Evolutionary conservation across 2,113 vertebrate genomes (phyloP).

Genomic region (Hiodon alosoides): DNA sequence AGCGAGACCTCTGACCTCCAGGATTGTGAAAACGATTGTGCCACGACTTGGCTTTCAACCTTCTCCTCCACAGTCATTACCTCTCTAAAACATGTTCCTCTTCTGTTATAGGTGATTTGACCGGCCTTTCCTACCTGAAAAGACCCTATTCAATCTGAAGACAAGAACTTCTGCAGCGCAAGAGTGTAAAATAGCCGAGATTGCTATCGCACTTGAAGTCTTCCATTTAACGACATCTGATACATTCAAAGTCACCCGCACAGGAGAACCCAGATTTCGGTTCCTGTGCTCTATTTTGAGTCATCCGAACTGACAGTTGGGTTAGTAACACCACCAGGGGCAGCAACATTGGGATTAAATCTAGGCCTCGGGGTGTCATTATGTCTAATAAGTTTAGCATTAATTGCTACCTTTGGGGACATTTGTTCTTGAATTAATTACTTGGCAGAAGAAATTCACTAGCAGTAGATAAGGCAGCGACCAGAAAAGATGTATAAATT

Average conservation of each 20-base stretch:
- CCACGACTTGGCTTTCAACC: no score
- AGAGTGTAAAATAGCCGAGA: no score
- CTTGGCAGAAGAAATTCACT: conserved; percentile 46
- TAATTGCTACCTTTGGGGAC: conserved; percentile 64
- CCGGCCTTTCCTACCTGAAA: no score
- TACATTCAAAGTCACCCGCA: neutral
- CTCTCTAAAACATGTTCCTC: no score
- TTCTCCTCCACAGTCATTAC: no score
- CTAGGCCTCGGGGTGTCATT: conserved; percentile 43
- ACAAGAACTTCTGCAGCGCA: no score
- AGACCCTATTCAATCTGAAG: no score
- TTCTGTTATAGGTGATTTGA: no score
- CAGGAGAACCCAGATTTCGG: neutral
- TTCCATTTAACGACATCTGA: neutral
- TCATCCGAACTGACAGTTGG: conserved; percentile 50
- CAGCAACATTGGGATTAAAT: conserved; percentile 49
- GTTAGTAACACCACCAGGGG: conserved; percentile 49
- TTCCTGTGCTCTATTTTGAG: conserved; percentile 26
- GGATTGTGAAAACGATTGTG: no score
- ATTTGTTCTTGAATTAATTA: conserved; percentile 63
- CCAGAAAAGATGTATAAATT: conserved; percentile 37
- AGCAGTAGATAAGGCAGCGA: conserved; percentile 38
- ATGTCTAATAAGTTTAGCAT: conserved; percentile 62
- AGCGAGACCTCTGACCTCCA: no score
- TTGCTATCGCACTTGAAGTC: neutral